A percentile compares a stretch with the other conserved stretches of the same genome.
phyloP scores from a whole-genome alignment of 1,140 invertebrate species.

The Carcinoscorpius rotundicauda region DNA sequence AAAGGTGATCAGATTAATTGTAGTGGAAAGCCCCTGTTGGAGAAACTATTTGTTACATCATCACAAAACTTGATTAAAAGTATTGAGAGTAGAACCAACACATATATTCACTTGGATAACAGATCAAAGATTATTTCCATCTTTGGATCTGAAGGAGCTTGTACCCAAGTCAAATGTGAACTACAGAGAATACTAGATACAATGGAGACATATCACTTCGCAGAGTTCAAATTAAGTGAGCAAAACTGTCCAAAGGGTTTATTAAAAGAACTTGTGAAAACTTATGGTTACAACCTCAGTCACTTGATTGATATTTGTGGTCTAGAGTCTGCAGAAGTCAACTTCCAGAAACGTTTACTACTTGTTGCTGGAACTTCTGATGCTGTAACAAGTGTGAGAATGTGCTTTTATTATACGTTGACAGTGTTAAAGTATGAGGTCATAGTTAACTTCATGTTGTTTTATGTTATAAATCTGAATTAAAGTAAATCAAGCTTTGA shows the following conservation, averaged over 20 bases:
- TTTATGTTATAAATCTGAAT: too few species aligned
- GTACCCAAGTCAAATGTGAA: slow-evolving; percentile 5
- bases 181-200: slow-evolving; percentile 6
- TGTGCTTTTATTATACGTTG: too few species aligned
- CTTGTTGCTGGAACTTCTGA: slow-evolving; percentile 2
- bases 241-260: slow-evolving; percentile 7
- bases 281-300: slow-evolving; percentile 8
- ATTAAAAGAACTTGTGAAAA: slow-evolving; percentile 8
- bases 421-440: too few species aligned
- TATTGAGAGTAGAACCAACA: slow-evolving; percentile 3
- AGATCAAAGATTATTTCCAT: slow-evolving; percentile 8
- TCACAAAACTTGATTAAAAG: slow-evolving; percentile 6
- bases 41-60: slow-evolving; percentile 11
- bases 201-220: slow-evolving; percentile 4
- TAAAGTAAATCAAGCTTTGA: too few species aligned
- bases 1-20: slow-evolving; percentile 13
- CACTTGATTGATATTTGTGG: slow-evolving; percentile 4
- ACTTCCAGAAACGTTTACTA: slow-evolving; percentile 5
- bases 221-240: slow-evolving; percentile 7
- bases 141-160: slow-evolving; percentile 10
- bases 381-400: slow-evolving; percentile 5
- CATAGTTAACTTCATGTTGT: too few species aligned
- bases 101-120: slow-evolving; percentile 6
- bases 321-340: slow-evolving; percentile 6
- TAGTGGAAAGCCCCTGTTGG: background rate